phyloP scores from a whole-genome alignment of 2,113 vertebrate species.

The Etia nguti region DNA sequence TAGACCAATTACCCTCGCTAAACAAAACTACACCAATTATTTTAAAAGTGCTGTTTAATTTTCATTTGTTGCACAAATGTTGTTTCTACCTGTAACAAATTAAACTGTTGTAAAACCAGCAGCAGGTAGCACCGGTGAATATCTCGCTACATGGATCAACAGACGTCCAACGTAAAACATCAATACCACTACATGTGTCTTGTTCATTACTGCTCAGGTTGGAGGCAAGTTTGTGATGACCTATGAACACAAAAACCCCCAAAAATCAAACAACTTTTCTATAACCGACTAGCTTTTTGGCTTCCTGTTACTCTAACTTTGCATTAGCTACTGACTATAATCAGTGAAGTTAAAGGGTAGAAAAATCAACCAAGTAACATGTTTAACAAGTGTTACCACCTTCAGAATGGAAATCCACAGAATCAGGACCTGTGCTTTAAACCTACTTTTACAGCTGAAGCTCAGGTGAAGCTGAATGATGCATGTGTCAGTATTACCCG shows the following conservation, averaged over 20 bases:
- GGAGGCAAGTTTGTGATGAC: neutral
- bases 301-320: neutral
- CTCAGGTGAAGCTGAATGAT: neutral
- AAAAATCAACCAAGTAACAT: neutral
- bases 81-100: neutral
- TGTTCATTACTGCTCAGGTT: neutral
- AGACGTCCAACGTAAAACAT: neutral
- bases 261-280: neutral
- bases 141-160: neutral
- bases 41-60: neutral
- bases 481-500: neutral
- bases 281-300: neutral
- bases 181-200: neutral
- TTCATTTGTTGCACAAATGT: neutral
- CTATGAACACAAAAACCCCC: neutral
- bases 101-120: neutral
- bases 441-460: neutral
- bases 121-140: constrained; percentile 24
- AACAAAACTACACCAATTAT: neutral
- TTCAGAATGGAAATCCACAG: constrained; percentile 36
- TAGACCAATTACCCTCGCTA: neutral
- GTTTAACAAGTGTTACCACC: neutral
- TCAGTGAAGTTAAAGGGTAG: neutral
- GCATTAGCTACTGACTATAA: neutral
- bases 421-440: constrained; percentile 7